Base-by-base conservation (phyloP, 37 sponge, comb jelly and placozoan genomes). In the Axinella damicornis region DNA sequence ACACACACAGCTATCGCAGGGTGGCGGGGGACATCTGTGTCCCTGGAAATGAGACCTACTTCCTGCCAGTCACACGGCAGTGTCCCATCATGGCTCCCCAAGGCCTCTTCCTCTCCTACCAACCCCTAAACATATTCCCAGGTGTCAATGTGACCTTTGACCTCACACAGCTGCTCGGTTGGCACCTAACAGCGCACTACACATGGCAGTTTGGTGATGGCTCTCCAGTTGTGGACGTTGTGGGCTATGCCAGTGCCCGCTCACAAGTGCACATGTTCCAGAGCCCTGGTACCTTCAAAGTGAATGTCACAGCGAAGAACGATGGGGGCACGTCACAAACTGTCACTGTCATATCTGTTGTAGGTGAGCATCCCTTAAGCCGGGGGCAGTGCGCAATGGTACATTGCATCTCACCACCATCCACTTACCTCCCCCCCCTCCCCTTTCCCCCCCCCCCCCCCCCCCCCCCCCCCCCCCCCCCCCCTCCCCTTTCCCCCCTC, bases 1-100 rank as follows among this genome's bases (percentile, higher is more conserved):
- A 74, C 46, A 22, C 67, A 24, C 38, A 11, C 28, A 92, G 92
- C 28, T 92, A 92, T 79, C 89, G 93, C 15, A 84, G 34, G 65
- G 72, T 92, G 30, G 85, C 89, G 22, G 90, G 85, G 2, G 93
- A 92, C 40, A 73, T 34, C 24, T 92, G 93, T 74, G 27, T 77
- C 11, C 77, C 31, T 35, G 79, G 67, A 9, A n/a, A 25, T 74
- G 89, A 81, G 16, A 68, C 67, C 19, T 77, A 65, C 65, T 87
- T 74, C 57, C 66, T 57, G 17, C 41, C 68, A 22, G 13, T 25
- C 17, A 27, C 21, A 16, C 63, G 19, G 6, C 41, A 57, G 9
- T 87, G 88, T 65, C 68, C 81, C 0, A 39, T 65, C 6, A 24
- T 24, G 1, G 30, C 79, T 13, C 87, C 87, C 25, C 66, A 38